A percentile compares a stretch with the other conserved stretches of the same genome.
phyloP scores from a whole-genome alignment of 2,797 vertebrate genomes.

The Columba guinea region DNA sequence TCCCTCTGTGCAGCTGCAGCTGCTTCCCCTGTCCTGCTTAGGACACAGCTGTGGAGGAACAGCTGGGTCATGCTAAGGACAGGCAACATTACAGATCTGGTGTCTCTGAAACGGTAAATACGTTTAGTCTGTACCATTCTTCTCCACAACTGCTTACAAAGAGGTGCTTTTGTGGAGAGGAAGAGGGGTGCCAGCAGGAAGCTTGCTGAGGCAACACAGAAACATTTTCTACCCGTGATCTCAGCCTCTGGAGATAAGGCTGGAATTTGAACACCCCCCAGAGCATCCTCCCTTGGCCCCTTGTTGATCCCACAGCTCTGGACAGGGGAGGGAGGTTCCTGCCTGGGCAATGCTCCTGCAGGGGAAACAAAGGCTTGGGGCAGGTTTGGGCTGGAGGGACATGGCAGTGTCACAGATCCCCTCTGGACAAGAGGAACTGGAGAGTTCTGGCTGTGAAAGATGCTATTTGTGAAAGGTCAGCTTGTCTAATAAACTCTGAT shows the following conservation, averaged over 20 bases:
- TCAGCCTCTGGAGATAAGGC: constrained; percentile 51
- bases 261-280: constrained; percentile 36
- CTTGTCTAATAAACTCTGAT: background rate
- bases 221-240: constrained; percentile 18
- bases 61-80: background rate
- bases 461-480: background rate
- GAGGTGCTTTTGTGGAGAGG: background rate
- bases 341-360: background rate
- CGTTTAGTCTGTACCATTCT: background rate
- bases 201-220: constrained; percentile 46
- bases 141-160: background rate
- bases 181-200: constrained; percentile 27
- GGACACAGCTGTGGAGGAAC: background rate
- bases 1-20: background rate
- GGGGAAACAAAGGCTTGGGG: background rate
- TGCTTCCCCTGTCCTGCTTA: background rate
- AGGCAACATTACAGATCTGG: background rate
- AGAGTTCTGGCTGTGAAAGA: background rate
- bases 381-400: background rate
- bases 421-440: background rate
- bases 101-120: background rate
- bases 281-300: background rate
- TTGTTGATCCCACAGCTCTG: background rate
- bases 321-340: background rate
- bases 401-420: background rate